phyloP scores from a whole-genome alignment of 2,888 invertebrate genomes.

The Eilema griseolum region DNA sequence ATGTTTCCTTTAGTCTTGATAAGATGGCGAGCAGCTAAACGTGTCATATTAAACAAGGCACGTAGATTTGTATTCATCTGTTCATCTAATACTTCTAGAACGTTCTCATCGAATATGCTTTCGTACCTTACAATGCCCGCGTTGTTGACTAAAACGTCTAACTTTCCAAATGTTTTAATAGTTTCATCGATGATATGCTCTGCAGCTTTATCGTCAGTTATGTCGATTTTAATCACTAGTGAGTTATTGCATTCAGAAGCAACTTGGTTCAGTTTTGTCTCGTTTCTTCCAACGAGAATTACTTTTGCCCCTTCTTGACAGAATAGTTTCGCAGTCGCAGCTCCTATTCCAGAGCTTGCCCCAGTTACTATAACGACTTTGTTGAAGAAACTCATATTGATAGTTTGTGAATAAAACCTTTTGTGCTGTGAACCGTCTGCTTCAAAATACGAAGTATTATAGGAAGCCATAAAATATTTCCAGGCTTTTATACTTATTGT shows the following conservation, averaged over 20 bases:
- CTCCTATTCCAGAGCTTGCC: slow-evolving; percentile 90
- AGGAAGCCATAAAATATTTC: not conserved
- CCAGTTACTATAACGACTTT: slow-evolving; percentile 88
- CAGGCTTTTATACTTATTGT: not conserved
- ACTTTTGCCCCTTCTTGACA: slow-evolving; percentile 87
- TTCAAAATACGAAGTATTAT: not conserved
- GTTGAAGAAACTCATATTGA: slow-evolving; percentile 57
- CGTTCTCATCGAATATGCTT: slow-evolving; percentile 40
- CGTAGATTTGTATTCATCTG: slow-evolving; percentile 60
- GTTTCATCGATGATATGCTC: slow-evolving; percentile 54
- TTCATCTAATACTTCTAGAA: slow-evolving; percentile 53
- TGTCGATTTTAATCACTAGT: slow-evolving; percentile 53
- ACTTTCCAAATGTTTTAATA: slow-evolving; percentile 49
- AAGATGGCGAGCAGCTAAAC: slow-evolving; percentile 54
- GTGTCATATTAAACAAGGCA: slow-evolving; percentile 54
- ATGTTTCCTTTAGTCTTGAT: slow-evolving; percentile 61
- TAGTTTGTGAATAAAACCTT: not conserved
- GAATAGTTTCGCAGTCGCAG: slow-evolving; percentile 88
- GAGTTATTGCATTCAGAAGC: slow-evolving; percentile 62
- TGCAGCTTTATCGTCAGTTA: slow-evolving; percentile 55
- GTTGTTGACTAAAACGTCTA: slow-evolving; percentile 61
- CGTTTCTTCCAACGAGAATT: slow-evolving; percentile 89
- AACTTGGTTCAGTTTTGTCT: slow-evolving; percentile 87
- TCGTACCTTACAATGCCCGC: slow-evolving; percentile 51
- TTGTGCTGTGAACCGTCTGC: not conserved